Evolutionary conservation across 30 jellyfish, hydroid and myxozoan genomes (phyloP), one percentile per base, ranked within the genome.

Genomic region (Clytia hemisphaerica): DNA sequence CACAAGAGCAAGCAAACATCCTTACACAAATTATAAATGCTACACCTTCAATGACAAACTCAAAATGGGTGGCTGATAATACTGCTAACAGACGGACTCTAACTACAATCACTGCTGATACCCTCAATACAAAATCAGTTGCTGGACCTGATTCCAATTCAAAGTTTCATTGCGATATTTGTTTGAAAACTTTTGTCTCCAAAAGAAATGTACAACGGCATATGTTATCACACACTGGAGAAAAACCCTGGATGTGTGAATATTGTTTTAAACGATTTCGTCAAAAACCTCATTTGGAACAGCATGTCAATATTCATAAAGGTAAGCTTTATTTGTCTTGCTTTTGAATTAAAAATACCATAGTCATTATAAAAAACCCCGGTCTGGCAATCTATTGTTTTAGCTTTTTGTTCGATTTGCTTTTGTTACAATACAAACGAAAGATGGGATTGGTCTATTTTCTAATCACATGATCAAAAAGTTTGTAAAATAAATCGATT

Each of bases 191-290:
- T 3, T 69, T 69, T 69, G 81, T 69, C 22, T 69, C 81, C 22
- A 69, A 69, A 69, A 26, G 81, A 28, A 69, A 69, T 45, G 81
- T 69, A 0, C 81, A 69, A 49, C 40, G 81, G 6, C 81, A 69
- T 33, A 69, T 69, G 81, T 49, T 69, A 33, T 69, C 81, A 45
- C 81, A 69, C 42, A 69, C 81, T 26, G 81, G 81, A 45, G 81
- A 69, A 32, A 69, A 69, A 18, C 81, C 81, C 21, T 69, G 81
- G 81, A 69, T 69, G 81, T 69, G 81, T 50, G 81, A 69, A 45
- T 69, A 22, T 49, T 69, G 81, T 34, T 69, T 69, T 44, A 69
- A 69, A 37, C 53, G 81, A 22, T 69, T 69, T 69, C 81, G 81
- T 29, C 81, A 69, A 3, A 69, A 69, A 27, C 81, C 81, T n/a